phyloP scores from a whole-genome alignment of 2,888 invertebrate genomes.

The Cosmia pyralina region DNA sequence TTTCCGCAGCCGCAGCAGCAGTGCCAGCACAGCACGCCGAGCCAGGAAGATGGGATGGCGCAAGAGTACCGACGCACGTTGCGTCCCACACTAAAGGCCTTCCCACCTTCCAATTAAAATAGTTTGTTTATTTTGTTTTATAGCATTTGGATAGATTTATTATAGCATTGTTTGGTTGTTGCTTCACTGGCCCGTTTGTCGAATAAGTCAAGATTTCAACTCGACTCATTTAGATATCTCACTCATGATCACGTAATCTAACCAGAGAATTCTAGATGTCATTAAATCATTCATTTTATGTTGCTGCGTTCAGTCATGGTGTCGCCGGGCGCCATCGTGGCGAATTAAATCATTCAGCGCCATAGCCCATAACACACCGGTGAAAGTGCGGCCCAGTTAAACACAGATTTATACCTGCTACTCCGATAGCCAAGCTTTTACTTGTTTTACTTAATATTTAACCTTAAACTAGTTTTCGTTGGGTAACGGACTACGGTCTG shows the following conservation, averaged over 20 bases:
- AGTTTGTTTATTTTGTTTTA: not conserved
- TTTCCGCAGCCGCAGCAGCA: no score
- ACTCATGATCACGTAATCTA: not conserved
- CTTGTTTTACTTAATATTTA: slow-evolving; percentile 55
- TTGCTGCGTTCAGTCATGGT: slow-evolving; percentile 15
- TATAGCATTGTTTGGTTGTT: not conserved
- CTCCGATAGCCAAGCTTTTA: slow-evolving; percentile 42
- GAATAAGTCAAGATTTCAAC: not conserved
- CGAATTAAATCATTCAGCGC: slow-evolving; percentile 58
- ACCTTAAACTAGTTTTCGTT: slow-evolving; percentile 54
- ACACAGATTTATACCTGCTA: slow-evolving; percentile 37
- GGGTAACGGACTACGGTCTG: slow-evolving; percentile 32
- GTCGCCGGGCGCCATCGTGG: slow-evolving; percentile 25
- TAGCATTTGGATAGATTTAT: not conserved
- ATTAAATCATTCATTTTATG: not conserved
- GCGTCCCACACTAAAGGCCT: no score
- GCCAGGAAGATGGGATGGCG: no score
- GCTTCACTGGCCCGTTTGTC: not conserved
- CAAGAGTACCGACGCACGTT: no score
- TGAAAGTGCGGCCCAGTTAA: slow-evolving; percentile 63
- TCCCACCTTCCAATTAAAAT: no score
- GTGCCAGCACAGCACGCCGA: no score
- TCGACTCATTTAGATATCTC: not conserved
- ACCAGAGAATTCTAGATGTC: slow-evolving; percentile 5
- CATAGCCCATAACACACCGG: slow-evolving; percentile 63